These are phyloP conservation scores for Penaeus vannamei DNA, from an alignment of 1,140 invertebrate species.

Conservation along the genomic window DNA sequence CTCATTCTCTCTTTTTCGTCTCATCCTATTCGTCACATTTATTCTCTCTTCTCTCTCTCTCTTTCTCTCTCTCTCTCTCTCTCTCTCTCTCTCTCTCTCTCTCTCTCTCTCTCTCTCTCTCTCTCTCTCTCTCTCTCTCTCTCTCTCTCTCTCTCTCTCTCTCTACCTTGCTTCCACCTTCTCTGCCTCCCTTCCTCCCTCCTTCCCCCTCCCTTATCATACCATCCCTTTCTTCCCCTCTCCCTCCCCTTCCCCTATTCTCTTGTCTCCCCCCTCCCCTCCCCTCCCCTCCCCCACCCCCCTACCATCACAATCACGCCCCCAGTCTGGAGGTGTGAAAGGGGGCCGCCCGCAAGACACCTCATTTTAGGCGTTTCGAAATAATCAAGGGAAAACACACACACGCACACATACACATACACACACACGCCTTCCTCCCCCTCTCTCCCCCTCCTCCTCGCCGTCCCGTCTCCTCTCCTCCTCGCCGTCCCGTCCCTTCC, in stretches of 20 bases:
- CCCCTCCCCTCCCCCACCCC: too few relatives aligned
- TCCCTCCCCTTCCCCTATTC: too few relatives aligned
- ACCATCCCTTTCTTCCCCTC: too few relatives aligned
- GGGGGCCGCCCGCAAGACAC: too few relatives aligned
- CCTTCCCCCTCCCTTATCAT: neutral
- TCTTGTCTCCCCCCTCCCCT: too few relatives aligned
- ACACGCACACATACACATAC: neutral
- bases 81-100: neutral
- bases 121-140: conserved; percentile 17
- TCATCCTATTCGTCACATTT: neutral
- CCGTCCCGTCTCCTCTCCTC: neutral
- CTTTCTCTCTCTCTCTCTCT: neutral
- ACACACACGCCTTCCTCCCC: neutral
- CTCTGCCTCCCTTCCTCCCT: too few relatives aligned
- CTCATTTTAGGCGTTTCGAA: neutral
- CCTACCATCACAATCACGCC: too few relatives aligned
- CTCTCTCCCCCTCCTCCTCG: neutral
- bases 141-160: conserved; percentile 29
- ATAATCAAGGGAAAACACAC: neutral
- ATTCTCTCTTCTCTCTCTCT: neutral
- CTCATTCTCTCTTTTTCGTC: neutral
- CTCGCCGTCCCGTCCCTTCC: neutral
- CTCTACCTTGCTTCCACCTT: neutral
- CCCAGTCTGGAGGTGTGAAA: too few relatives aligned
- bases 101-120: neutral